Conservation (phyloP, 2,797 vertebrate species). For the Acipenser oxyrinchus region DNA sequence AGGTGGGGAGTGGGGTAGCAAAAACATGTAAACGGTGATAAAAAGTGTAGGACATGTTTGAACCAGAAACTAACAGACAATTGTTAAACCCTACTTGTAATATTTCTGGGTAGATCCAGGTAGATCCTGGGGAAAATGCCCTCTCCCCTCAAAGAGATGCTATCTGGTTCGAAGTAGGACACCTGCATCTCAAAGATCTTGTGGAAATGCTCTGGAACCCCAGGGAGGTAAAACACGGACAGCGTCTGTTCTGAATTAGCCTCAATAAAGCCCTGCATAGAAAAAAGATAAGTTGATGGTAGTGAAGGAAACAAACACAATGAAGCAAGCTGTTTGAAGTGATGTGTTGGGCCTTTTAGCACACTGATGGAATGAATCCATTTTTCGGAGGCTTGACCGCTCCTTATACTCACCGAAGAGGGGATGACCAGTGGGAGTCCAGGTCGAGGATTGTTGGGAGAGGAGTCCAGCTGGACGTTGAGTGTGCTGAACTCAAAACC, state of each 20-base stretch:
- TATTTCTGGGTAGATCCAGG: slow-evolving; percentile 63
- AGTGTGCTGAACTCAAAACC: slow-evolving; percentile 63
- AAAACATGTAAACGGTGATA: too few relatives aligned
- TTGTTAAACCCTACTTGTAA: slow-evolving; percentile 20
- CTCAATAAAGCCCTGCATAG: slow-evolving; percentile 59
- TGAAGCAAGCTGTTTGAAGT: background rate
- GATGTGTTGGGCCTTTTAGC: background rate
- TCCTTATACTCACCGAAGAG: slow-evolving; percentile 49
- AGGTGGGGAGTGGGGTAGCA: too few relatives aligned
- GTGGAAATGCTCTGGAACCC: slow-evolving; percentile 64
- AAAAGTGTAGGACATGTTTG: too few relatives aligned
- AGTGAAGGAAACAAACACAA: background rate
- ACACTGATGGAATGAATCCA: too few relatives aligned
- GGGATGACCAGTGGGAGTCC: slow-evolving; percentile 63
- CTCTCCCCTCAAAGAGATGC: slow-evolving; percentile 67
- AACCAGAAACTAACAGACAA: too few relatives aligned
- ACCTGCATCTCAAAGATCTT: slow-evolving; percentile 68
- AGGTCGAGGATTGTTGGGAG: slow-evolving; percentile 36
- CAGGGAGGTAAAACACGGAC: slow-evolving; percentile 71
- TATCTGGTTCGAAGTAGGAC: slow-evolving; percentile 60
- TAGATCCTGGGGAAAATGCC: slow-evolving; percentile 67
- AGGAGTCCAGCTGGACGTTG: slow-evolving; percentile 17
- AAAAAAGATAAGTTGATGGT: too few relatives aligned
- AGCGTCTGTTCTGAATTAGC: slow-evolving; percentile 54
- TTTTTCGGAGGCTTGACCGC: too few relatives aligned